Base-by-base conservation (phyloP, 2,888 invertebrate species). In the Tridacna crocea region DNA sequence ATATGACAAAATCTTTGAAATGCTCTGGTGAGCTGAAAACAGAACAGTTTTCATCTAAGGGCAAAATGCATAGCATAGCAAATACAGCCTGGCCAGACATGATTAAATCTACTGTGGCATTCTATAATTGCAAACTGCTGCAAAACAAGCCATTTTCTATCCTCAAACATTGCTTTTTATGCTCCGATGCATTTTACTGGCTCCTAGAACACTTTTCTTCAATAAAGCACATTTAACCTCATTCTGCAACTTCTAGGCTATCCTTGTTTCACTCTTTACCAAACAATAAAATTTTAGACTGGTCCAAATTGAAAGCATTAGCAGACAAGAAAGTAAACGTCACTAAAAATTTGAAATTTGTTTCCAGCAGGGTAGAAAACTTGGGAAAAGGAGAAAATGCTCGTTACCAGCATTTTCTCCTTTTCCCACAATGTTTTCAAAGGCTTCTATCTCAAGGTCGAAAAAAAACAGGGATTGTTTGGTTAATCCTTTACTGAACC, bases 381-480 rank as follows among this genome's bases (percentile, higher is more conserved):
- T 3, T 22, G 61, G 61, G 0, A 19, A 61, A 61, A 61, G n/a
- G 61, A 22, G 26, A 61, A 61, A 61, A n/a, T 61, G 61, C 61
- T 61, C 8, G 36, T 61, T 22, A 22, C 13, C n/a, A 61, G 61
- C 61, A 13, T n/a, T 61, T 61, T 19, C 26, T 61, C 4, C 24
- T 61, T 61, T 61, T 61, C 61, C 24, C 61, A 61, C 61, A 61
- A 61, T 61, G 22, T 61, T 61, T 55, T 55, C 55, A 55, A 55
- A 55, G 19, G 15, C 19, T 11, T 55, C 55, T 55, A 3, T 19
- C 19, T 15, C 55, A 55, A 10, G 19, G 55, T 19, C 17, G 55
- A 6, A 6, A 19, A 55, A n/a, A 55, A 36, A 2, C 8, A 4
- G 36, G 36, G 36, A 36, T 8, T 36, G 36, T 36, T 2, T 36